Evolutionary conservation across 1,140 invertebrate species (phyloP), one percentile per base, ranked within the genome.

Genomic region (Heliothis subflexa): DNA sequence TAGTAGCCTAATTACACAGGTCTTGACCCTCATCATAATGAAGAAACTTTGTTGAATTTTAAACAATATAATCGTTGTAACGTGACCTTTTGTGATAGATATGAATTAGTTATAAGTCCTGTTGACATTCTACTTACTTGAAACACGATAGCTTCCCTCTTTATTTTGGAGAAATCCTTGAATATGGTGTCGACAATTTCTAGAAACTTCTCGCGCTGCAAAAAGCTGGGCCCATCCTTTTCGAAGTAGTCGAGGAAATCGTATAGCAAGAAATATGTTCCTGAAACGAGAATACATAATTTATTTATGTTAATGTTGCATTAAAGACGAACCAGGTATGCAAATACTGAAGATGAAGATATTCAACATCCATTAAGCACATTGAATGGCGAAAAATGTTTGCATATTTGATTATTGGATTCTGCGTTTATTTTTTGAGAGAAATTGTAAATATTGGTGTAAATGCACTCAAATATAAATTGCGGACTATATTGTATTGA

Each of bases 221-320:
- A 93, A 83, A 96, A 96, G 88, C 96, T 98, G 1, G 97, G 96
- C 47, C 96, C 96, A 89, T 98, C 97, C 90, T 98, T 98, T 91
- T 98, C 97, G 85, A 98, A 98, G 93, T 97, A 97, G 89, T 98
- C 97, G 84, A 98, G 97, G 93, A 98, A 98, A 93, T 98, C 98
- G 95, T 98, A 98, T 45, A 98, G 95, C 85, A 98, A 96, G 92
- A 98, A 98, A 93, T 98, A 98, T 2, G 98, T 98, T 81, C 98
- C 98, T 98, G 96, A 95, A 92, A 94, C 71, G 87, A 88, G 87
- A 84, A 80, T 68, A 64, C 77, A 77, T 54, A 66, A 77, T 77
- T 77, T 77, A 77, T n/a, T 66, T 77, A 77, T 77, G 74, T 25
- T 66, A 77, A 77, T 77, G 50, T 21, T 50, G 47, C 54, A 62